These are phyloP conservation scores for Tetheella fluctuosa DNA, from an alignment of 2,888 invertebrate genomes.

Conservation along the genomic window DNA sequence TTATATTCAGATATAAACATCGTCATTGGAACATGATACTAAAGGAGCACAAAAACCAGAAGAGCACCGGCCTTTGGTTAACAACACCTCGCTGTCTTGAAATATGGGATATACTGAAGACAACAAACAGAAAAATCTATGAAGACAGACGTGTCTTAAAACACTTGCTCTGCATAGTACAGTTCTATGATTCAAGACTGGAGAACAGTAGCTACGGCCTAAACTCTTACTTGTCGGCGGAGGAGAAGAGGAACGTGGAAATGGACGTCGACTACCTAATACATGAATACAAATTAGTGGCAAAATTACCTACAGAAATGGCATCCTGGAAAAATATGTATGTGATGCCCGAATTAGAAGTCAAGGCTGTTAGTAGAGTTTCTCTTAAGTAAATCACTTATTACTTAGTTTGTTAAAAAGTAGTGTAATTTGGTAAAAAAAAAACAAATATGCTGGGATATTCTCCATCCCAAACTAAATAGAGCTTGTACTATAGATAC, in stretches of 20 bases:
- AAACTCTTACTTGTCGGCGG: conserved; percentile 34
- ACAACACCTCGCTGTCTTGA: conserved; percentile 58
- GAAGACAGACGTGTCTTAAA: conserved; percentile 51
- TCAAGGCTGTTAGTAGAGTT: conserved; percentile 32
- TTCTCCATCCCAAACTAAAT: no score
- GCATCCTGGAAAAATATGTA: conserved; percentile 47
- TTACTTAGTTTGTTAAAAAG: no score
- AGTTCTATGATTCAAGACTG: conserved; percentile 46
- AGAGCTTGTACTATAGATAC: no score
- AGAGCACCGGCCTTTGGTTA: conserved; percentile 60
- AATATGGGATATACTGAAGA: conserved; percentile 65
- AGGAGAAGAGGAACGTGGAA: conserved; percentile 59
- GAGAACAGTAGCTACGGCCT: conserved; percentile 20
- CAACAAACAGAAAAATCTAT: conserved; percentile 49
- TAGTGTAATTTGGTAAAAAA: no score
- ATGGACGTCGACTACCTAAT: conserved; percentile 43
- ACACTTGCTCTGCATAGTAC: conserved; percentile 61
- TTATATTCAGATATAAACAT: conserved; percentile 57
- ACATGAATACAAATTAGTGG: conserved; percentile 43
- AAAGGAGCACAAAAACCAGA: conserved; percentile 59
- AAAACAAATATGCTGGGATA: no score
- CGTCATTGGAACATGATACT: conserved; percentile 71
- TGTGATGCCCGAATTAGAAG: conserved; percentile 57
- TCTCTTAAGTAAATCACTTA: no score
- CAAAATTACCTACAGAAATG: conserved; percentile 30